Percentiles rank a stretch among this genome's conserved stretches.
Evolutionary conservation across 2,113 vertebrate genomes (phyloP).

Genomic region (Catharus minimus): DNA sequence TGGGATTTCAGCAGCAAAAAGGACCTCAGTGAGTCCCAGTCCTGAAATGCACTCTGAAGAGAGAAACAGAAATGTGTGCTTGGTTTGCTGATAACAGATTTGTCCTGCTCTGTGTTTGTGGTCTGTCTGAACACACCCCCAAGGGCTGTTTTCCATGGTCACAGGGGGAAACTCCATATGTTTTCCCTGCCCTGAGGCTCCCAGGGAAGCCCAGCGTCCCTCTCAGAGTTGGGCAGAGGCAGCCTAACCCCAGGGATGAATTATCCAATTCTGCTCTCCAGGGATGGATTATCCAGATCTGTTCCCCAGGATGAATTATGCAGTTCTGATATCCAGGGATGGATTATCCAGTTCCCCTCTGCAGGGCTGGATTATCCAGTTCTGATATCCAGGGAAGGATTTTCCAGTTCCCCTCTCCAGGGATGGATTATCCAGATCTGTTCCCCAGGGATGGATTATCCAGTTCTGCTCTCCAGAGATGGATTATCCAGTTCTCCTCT

Average conservation of each 20-base stretch:
- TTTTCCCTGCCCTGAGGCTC: neutral
- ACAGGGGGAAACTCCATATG: neutral
- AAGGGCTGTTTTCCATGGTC: neutral
- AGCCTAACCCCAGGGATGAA: neutral
- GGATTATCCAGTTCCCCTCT: no score
- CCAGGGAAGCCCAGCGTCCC: neutral
- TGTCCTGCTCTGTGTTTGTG: neutral
- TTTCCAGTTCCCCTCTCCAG: fast-evolving
- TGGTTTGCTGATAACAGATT: neutral
- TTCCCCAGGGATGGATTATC: fast-evolving
- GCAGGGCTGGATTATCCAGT: neutral
- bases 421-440: no score
- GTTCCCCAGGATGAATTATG: neutral
- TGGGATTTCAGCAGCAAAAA: neutral
- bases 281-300: neutral
- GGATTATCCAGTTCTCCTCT: neutral
- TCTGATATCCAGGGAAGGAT: fast-evolving
- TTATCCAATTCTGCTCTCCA: fast-evolving
- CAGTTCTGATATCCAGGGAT: fast-evolving
- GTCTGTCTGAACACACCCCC: neutral
- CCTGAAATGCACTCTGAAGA: neutral
- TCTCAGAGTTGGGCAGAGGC: neutral
- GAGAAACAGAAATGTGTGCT: neutral
- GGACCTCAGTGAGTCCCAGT: neutral
- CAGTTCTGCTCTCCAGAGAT: fast-evolving